Conservation (phyloP, 2,888 invertebrate genomes). For the Lithophane ornitopus region DNA sequence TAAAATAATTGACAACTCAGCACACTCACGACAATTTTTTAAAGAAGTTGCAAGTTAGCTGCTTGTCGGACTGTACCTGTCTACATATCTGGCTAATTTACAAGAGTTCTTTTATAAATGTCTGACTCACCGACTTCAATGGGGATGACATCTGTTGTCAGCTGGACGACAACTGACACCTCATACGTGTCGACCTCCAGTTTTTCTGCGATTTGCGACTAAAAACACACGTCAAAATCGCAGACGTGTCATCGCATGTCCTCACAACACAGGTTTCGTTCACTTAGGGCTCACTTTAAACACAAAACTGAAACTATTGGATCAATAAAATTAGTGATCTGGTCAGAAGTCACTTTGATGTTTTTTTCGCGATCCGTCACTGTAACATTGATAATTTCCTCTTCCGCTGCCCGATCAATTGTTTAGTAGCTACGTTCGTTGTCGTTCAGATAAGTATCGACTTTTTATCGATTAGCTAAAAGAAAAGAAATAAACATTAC, state of each 20-base stretch:
- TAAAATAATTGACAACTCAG: too few species aligned
- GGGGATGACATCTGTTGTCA: constrained; percentile 90
- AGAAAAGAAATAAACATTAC: constrained; percentile 43
- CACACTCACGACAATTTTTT: too few species aligned
- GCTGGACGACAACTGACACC: constrained; percentile 89
- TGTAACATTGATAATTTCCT: constrained; percentile 66
- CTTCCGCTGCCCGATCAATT: constrained; percentile 66
- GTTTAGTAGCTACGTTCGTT: constrained; percentile 60
- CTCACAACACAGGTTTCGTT: constrained; percentile 38
- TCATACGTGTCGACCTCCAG: constrained; percentile 90
- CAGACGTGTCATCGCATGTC: constrained; percentile 74
- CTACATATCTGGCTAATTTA: too few species aligned
- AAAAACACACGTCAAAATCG: constrained; percentile 68
- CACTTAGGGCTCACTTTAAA: constrained; percentile 56
- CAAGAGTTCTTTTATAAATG: neutral
- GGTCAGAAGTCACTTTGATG: constrained; percentile 54
- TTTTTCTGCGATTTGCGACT: constrained; percentile 76
- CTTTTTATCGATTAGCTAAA: constrained; percentile 63
- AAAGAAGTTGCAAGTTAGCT: too few species aligned
- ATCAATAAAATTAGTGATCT: constrained; percentile 55
- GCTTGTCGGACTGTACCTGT: too few species aligned
- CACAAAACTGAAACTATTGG: constrained; percentile 62
- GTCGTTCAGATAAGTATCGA: constrained; percentile 63
- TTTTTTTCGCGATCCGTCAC: constrained; percentile 64
- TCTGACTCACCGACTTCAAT: constrained; percentile 85